Evolutionary conservation across 1,140 invertebrate genomes (phyloP), one percentile per base, ranked within the genome.

Genomic region (Araneus ventricosus): DNA sequence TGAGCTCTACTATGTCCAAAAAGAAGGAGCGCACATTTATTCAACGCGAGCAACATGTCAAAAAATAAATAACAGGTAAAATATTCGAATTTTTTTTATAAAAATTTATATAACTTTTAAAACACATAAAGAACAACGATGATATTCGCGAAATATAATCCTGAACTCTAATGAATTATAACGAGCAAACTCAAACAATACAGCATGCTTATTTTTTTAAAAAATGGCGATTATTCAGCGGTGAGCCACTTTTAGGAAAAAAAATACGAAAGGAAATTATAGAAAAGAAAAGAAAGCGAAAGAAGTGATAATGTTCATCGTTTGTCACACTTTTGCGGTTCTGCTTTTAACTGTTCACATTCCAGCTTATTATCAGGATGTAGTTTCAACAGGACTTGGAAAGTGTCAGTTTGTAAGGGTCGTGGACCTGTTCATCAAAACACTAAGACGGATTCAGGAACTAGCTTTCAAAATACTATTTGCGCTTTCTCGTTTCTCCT

Each of bases 351-450:
- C 80, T 45, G 80, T 57, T 84, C 80, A 30, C 39, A 84, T 84
- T 52, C 80, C 80, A 52, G n/a, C 80, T 84, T 84, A 41, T 84
- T 84, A 84, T 57, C 57, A 30, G 27, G 63, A 67, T 67, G 63
- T 27, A 67, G 63, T 67, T n/a, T 67, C 2, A 39, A 34, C n/a
- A 41, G 41, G 41, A 92, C 27, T 61, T 87, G 24, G 37, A 94
- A 67, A 70, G n/a, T 52, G 45, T 14, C 10, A 37, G 94, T 95
- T 8, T 94, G 45, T 10, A 8, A 82, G n/a, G 80, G 41, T 84
- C 80, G 80, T 95, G 79, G 30, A 95, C 70, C 93, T 95, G 95
- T 52, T 52, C 45, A 14, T 27, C 8, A 39, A 27, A 84, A 57
- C 22, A 34, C 27, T 84, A 84, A 84, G 45, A 84, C 39, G 80